phyloP scores from a whole-genome alignment of 2,113 vertebrate genomes.

The Glareola pratincola region DNA sequence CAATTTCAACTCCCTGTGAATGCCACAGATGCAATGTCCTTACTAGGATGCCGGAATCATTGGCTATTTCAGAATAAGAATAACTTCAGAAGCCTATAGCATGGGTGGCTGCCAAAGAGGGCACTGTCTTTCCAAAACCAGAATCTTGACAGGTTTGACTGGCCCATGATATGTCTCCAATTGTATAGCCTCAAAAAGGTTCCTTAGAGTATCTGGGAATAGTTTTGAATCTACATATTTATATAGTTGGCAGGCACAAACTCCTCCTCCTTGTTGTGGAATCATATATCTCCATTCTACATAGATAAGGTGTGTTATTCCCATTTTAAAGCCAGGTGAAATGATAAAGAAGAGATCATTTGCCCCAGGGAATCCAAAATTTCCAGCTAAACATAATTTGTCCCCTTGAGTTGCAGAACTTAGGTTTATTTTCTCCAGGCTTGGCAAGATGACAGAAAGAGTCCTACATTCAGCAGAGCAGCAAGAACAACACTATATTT shows the following conservation, averaged over 20 bases:
- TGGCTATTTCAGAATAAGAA: not conserved
- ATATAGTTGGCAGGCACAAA: not conserved
- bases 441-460: slow-evolving; percentile 14
- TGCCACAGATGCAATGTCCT: not conserved
- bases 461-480: slow-evolving; percentile 7
- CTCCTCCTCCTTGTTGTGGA: not conserved
- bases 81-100: not conserved
- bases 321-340: not conserved
- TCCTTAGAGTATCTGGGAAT: not conserved
- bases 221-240: not conserved
- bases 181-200: not conserved
- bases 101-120: not conserved
- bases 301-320: not conserved
- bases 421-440: not conserved
- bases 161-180: not conserved
- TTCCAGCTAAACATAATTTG: slow-evolving; percentile 7
- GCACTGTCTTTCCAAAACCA: not conserved
- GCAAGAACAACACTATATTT: not conserved
- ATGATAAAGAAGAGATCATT: not conserved
- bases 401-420: not conserved
- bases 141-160: not conserved
- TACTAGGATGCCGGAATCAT: not conserved
- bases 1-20: not conserved
- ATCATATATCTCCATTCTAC: not conserved
- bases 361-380: not conserved